Percentiles rank a stretch among this genome's conserved stretches.
Evolutionary conservation across 2,113 vertebrate genomes (phyloP).

Genomic region (Sinocyclocheilus anshuiensis): DNA sequence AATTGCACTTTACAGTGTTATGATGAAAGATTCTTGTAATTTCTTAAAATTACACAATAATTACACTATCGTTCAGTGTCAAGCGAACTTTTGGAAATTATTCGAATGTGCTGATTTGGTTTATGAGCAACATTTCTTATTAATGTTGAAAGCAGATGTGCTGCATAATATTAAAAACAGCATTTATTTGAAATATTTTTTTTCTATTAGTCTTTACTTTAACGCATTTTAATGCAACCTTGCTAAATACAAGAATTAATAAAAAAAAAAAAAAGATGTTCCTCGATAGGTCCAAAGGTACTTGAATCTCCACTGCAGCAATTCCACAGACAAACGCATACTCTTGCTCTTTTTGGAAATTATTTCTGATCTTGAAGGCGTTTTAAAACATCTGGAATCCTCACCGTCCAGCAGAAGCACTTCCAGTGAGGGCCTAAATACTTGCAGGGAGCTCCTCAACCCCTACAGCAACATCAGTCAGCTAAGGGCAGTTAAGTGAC

Average conservation of each 20-base stretch:
- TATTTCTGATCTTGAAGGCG: constrained; percentile 68
- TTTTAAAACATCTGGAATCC: constrained; percentile 69
- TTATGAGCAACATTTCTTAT: background rate
- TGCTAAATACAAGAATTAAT: no score
- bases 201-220: no score
- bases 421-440: constrained; percentile 67
- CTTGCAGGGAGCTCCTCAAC: constrained; percentile 73
- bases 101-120: background rate
- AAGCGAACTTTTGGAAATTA: no score
- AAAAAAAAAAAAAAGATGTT: background rate
- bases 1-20: background rate
- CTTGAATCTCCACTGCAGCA: constrained; percentile 76
- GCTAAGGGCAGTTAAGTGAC: constrained; percentile 74
- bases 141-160: background rate
- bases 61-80: background rate
- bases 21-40: background rate
- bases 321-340: constrained; percentile 72
- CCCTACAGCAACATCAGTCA: constrained; percentile 74
- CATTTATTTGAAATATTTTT: no score
- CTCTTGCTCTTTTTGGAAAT: constrained; percentile 77
- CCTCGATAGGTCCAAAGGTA: constrained; percentile 77
- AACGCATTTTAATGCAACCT: no score
- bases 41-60: background rate
- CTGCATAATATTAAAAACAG: no score
- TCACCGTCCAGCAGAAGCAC: constrained; percentile 55